Base-by-base conservation (phyloP, 2,113 vertebrate genomes). In the Thunnus thynnus region DNA sequence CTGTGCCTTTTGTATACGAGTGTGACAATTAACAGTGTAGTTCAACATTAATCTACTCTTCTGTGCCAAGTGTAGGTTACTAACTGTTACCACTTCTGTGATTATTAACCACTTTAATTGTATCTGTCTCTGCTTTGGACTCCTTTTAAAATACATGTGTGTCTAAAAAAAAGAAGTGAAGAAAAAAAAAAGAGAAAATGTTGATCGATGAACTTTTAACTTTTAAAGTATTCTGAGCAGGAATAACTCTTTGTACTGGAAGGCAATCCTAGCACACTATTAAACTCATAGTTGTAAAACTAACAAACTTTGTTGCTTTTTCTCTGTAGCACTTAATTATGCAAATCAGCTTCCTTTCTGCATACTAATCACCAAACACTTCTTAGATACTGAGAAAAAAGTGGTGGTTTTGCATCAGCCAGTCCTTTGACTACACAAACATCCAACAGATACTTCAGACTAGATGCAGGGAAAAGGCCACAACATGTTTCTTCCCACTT, bases 1-100 rank as follows among this genome's bases (percentile, higher is more conserved):
- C 95, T 97, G 97, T 97, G 97, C 97, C 96, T 97, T 93, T 96
- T 91, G 78, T 86, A 88, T 87, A 90, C 90, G 52, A 86, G 87
- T 91, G 90, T 93, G 90, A 90, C 86, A 81, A 91, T 92, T 95
- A 95, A 94, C 93, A 86, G 84, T 93, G 85, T 91, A 88, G 88
- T 87, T 84, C 96, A 95, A 97, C 95, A 98, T 99, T 98, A 98
- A 99, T 98, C 96, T 96, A 97, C 97, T 97, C 96, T 97, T 96
- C 68, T 66, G 79, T 87, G 97, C 95, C 95, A 96, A 96, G 96
- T 96, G 95, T 97, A 85, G 89, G 78, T 86, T 82, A 97, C 98
- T 99, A 99, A 99, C 96, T 94, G 96, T 97, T 96, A 97, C 96
- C 96, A 94, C 96, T 95, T 97, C 94, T 97, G 96, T 98, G 89